Percentiles rank a stretch among this genome's conserved stretches.
These are phyloP conservation scores for Pomatorhinus ruficollis DNA, from an alignment of 2,113 vertebrate genomes.

Conservation along the genomic window DNA sequence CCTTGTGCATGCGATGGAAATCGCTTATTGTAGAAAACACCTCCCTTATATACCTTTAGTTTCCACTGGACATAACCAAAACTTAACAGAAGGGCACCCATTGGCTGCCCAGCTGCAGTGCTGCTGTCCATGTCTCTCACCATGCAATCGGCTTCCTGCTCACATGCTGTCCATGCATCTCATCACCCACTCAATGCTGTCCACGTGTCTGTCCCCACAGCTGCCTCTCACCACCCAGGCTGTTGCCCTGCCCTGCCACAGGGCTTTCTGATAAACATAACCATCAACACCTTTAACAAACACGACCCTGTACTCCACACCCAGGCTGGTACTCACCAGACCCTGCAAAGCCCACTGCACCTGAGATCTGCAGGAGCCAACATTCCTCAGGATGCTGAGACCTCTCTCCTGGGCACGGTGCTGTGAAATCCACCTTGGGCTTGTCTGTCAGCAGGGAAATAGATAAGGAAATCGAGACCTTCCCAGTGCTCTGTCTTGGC, in stretches of 20 bases:
- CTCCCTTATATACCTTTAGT: neutral
- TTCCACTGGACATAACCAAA: neutral
- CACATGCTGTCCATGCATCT: neutral
- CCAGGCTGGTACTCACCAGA: neutral
- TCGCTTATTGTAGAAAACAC: neutral
- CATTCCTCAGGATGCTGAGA: neutral
- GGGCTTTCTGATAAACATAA: neutral
- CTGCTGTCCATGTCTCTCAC: neutral
- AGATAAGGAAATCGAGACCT: neutral
- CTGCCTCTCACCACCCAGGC: neutral
- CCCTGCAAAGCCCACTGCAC: neutral
- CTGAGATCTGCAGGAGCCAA: neutral
- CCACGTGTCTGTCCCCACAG: neutral
- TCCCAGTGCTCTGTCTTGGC: neutral
- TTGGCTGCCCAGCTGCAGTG: neutral
- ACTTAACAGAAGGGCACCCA: neutral
- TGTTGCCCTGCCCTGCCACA: neutral
- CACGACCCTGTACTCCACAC: neutral
- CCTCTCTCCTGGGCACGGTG: rapidly evolving
- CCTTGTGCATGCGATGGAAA: neutral
- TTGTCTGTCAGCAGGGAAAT: neutral
- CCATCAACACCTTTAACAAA: neutral
- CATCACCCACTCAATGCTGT: neutral
- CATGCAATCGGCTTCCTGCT: neutral
- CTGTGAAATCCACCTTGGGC: neutral